Percentiles rank a stretch among this genome's conserved stretches.
Conservation (phyloP, 2,797 vertebrate species). For the Serranus cabrilla region DNA sequence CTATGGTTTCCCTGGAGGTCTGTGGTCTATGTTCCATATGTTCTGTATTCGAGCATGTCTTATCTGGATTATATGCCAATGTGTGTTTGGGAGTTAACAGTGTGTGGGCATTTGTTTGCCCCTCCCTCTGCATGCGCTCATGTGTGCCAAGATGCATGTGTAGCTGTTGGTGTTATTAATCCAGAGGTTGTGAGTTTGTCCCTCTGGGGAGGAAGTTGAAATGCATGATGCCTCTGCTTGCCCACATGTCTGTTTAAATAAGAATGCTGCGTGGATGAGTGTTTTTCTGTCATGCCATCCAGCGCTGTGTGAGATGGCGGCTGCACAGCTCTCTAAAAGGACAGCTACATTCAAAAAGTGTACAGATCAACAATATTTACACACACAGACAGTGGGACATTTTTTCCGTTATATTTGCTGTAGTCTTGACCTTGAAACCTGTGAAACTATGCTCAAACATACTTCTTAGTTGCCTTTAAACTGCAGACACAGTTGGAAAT, state of each 20-base stretch:
- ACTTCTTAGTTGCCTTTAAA: slow-evolving; percentile 2
- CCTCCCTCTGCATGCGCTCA: neutral
- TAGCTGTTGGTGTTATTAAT: slow-evolving; percentile 45
- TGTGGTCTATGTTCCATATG: slow-evolving; percentile 57
- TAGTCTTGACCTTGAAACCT: slow-evolving; percentile 17
- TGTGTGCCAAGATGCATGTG: slow-evolving; percentile 36
- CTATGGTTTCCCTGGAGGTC: slow-evolving; percentile 61
- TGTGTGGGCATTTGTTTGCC: neutral
- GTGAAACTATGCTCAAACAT: neutral
- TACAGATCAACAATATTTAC: slow-evolving; percentile 14
- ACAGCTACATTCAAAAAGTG: slow-evolving; percentile 33
- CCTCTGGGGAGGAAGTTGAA: slow-evolving; percentile 28
- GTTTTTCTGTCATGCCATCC: slow-evolving; percentile 36
- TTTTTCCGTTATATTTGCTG: neutral
- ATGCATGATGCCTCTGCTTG: slow-evolving; percentile 28
- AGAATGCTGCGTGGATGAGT: slow-evolving; percentile 30
- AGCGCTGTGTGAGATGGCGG: slow-evolving; percentile 13
- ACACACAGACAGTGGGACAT: neutral
- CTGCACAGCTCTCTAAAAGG: slow-evolving; percentile 15
- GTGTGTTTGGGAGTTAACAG: slow-evolving; percentile 25
- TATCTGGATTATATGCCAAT: slow-evolving; percentile 44
- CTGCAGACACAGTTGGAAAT: slow-evolving; percentile 3
- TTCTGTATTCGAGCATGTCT: slow-evolving; percentile 52
- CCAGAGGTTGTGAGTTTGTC: slow-evolving; percentile 51
- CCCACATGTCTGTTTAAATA: slow-evolving; percentile 52